These are phyloP conservation scores for Campylomormyrus tamandua DNA, from an alignment of 2,113 vertebrate species.

Conservation along the genomic window DNA sequence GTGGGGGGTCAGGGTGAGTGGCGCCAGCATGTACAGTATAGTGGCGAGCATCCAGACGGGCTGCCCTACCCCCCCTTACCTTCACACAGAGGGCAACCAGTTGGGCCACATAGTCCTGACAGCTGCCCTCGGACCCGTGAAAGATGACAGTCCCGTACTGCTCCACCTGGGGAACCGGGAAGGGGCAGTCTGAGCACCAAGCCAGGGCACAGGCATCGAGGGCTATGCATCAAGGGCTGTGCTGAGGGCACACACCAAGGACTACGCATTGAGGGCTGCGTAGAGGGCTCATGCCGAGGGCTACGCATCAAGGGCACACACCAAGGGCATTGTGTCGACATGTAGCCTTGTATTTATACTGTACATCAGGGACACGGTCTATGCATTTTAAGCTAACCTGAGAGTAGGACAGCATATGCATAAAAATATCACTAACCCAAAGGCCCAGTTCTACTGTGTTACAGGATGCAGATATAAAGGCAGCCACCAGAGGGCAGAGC, in stretches of 20 bases:
- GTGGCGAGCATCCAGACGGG: no score
- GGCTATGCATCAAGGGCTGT: neutral
- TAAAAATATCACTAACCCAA: neutral
- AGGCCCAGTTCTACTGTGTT: neutral
- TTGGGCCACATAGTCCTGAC: conserved; percentile 77
- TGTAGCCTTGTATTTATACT: neutral
- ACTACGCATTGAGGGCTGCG: neutral
- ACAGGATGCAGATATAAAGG: neutral
- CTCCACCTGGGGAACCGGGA: conserved; percentile 66
- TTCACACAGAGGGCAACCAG: conserved; percentile 80
- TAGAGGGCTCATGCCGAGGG: neutral
- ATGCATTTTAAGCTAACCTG: neutral
- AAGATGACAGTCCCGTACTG: conserved; percentile 84
- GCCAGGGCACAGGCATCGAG: neutral
- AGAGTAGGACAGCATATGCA: neutral
- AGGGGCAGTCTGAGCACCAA: neutral
- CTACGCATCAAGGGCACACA: neutral
- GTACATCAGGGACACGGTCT: neutral
- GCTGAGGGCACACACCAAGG: neutral
- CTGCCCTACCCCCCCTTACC: conserved; percentile 45
- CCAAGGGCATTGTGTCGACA: neutral
- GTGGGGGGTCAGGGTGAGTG: neutral
- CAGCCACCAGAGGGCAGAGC: conserved; percentile 36
- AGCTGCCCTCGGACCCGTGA: conserved; percentile 88
- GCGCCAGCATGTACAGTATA: neutral